phyloP scores from a whole-genome alignment of 2,888 invertebrate species.

The Stenodera caucasica region DNA sequence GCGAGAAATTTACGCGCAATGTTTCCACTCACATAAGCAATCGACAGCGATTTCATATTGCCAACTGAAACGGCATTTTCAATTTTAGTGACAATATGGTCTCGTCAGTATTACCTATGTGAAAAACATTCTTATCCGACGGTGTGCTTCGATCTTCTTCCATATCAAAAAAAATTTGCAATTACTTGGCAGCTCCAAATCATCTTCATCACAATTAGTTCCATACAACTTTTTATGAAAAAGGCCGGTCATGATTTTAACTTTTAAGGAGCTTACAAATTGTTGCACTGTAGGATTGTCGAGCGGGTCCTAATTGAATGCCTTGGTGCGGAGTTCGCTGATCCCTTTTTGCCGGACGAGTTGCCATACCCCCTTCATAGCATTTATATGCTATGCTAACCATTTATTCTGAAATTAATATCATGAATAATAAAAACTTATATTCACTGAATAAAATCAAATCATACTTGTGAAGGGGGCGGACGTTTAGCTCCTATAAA shows the following conservation, averaged over 20 bases:
- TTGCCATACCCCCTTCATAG: constrained; percentile 3
- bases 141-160: no score
- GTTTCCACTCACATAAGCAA: neutral
- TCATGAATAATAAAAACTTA: neutral
- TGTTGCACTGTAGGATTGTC: constrained; percentile 18
- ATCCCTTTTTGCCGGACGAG: neutral
- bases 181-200: neutral
- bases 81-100: neutral
- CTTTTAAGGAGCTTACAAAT: constrained; percentile 20
- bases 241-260: constrained; percentile 18
- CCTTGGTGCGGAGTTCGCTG: neutral
- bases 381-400: neutral
- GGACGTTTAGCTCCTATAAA: neutral
- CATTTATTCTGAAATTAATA: constrained; percentile 8
- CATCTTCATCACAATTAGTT: constrained; percentile 6
- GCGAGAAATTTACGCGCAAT: neutral
- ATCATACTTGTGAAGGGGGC: neutral
- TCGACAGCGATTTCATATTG: neutral
- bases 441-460: neutral
- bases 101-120: neutral
- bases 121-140: neutral
- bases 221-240: neutral
- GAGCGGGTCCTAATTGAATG: neutral
- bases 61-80: neutral
- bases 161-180: neutral